A percentile compares a stretch with the other conserved stretches of the same genome.
Evolutionary conservation across 1,140 invertebrate genomes (phyloP).

Genomic region (Brachystomella parvula): DNA sequence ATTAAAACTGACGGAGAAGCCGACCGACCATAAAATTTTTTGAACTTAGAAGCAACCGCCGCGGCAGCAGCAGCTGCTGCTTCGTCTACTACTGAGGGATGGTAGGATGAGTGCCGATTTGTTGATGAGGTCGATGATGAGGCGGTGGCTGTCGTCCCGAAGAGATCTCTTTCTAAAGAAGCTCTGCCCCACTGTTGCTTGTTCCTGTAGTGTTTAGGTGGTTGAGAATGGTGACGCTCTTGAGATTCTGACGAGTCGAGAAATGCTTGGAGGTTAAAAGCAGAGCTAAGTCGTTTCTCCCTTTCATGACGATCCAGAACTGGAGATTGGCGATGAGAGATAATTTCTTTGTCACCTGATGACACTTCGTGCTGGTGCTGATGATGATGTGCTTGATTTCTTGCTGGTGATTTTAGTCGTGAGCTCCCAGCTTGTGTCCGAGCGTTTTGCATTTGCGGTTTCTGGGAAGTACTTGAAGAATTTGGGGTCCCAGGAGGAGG

Average conservation of each 20-base stretch:
- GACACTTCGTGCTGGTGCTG: background rate
- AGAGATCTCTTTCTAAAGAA: constrained; percentile 25
- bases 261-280: too few species aligned
- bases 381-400: constrained; percentile 7
- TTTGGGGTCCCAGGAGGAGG: background rate
- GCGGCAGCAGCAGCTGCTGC: constrained; percentile 21
- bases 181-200: constrained; percentile 35
- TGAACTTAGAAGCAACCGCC: constrained; percentile 8
- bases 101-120: constrained; percentile 37
- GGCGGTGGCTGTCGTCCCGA: background rate
- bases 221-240: background rate
- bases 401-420: background rate
- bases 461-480: background rate
- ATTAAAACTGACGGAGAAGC: constrained; percentile 19
- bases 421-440: background rate
- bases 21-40: constrained; percentile 28
- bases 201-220: constrained; percentile 28
- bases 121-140: background rate
- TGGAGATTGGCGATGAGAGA: too few species aligned
- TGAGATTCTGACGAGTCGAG: background rate
- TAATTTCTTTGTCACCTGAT: too few species aligned
- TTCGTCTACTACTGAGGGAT: constrained; percentile 19
- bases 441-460: background rate
- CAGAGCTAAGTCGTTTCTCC: too few species aligned
- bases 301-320: too few species aligned